These are phyloP conservation scores for Phymanthus crucifer DNA, from an alignment of 92 coral and sea anemone genomes.

Conservation along the genomic window DNA sequence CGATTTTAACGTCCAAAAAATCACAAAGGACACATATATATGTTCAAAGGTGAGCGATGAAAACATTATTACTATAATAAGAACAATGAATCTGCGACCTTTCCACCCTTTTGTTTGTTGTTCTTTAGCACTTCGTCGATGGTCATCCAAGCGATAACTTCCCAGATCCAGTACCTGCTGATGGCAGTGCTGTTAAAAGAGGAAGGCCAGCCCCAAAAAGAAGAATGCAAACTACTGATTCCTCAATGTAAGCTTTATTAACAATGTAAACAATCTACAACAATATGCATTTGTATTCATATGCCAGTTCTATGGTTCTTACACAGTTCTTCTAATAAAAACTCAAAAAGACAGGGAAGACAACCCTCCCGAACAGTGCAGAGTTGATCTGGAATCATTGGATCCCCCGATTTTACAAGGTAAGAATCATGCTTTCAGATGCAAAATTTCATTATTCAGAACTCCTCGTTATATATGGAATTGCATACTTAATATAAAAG, in stretches of 20 bases:
- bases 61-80: neutral
- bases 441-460: neutral
- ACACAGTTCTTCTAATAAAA: neutral
- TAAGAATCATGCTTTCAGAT: constrained; percentile 18
- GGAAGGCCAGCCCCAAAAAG: neutral
- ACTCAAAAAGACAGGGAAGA: neutral
- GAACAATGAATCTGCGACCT: neutral
- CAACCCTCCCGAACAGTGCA: neutral
- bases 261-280: neutral
- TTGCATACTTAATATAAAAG: constrained; percentile 37
- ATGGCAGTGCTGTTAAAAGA: neutral
- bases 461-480: constrained; percentile 33
- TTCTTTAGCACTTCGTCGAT: neutral
- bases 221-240: neutral
- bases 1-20: constrained; percentile 27
- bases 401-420: constrained; percentile 5
- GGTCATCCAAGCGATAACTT: neutral
- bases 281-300: neutral
- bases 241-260: neutral
- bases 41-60: constrained; percentile 13
- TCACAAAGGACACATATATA: constrained; percentile 33
- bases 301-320: neutral
- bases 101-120: neutral
- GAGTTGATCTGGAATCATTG: neutral
- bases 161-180: neutral